These are phyloP conservation scores for Calyptommatus sinebrachiatus DNA, from an alignment of 2,113 vertebrate genomes.

Conservation along the genomic window DNA sequence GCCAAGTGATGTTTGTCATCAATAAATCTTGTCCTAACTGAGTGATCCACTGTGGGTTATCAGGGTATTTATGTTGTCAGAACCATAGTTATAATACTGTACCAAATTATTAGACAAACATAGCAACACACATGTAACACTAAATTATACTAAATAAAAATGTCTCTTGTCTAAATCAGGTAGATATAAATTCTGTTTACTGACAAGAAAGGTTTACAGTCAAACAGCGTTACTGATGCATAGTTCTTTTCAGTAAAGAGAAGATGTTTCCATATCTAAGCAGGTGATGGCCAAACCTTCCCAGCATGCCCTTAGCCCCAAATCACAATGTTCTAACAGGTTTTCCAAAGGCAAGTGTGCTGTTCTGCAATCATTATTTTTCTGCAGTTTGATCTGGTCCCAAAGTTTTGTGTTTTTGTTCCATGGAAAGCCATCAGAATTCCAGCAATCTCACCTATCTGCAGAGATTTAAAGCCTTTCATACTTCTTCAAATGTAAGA, in stretches of 20 bases:
- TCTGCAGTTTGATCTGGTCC: neutral
- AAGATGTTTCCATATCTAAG: neutral
- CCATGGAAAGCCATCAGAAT: neutral
- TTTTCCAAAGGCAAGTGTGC: neutral
- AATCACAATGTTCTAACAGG: neutral
- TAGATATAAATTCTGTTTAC: neutral
- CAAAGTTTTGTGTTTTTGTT: conserved; percentile 1
- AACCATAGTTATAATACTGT: neutral
- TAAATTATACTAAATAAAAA: neutral
- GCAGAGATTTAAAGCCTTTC: neutral
- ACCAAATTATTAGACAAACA: neutral
- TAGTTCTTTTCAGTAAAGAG: neutral
- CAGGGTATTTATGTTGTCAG: neutral
- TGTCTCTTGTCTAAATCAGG: neutral
- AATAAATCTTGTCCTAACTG: neutral
- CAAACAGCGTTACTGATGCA: neutral
- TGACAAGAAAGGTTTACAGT: neutral
- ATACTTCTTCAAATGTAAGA: neutral
- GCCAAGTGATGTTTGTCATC: neutral
- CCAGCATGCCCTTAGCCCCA: neutral
- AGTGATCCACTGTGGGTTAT: no score
- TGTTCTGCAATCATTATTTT: neutral
- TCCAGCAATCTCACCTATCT: neutral
- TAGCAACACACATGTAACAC: neutral
- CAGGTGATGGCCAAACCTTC: neutral